phyloP scores from a whole-genome alignment of 2,888 invertebrate genomes.

The Drosophila atripex region DNA sequence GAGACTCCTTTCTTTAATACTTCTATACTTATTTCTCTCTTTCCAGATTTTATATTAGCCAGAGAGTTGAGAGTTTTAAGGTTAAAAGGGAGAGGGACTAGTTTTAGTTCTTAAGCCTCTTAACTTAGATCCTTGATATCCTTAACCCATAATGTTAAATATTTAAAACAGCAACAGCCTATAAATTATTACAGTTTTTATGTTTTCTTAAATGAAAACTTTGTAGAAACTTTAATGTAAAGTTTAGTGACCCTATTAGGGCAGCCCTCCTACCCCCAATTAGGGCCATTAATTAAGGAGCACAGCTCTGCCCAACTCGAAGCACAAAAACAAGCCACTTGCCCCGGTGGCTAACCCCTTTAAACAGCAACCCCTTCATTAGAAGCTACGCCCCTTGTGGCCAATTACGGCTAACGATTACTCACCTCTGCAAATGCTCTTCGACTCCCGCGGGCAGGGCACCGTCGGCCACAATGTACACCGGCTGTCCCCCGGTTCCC shows the following conservation, averaged over 20 bases:
- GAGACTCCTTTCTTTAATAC: not conserved
- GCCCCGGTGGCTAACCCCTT: conserved; percentile 16
- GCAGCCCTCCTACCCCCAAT: conserved; percentile 11
- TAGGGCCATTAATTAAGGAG: conserved; percentile 32
- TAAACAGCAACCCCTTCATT: conserved; percentile 10
- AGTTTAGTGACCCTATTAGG: not conserved
- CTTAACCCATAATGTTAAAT: no score
- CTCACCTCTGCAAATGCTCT: conserved; percentile 83
- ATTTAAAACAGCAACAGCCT: no score
- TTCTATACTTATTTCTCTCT: not conserved
- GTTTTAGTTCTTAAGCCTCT: no score
- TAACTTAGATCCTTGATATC: no score
- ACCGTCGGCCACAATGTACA: conserved; percentile 83
- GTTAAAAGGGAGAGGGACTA: no score
- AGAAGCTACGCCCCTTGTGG: conserved; percentile 25
- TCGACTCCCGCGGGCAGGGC: conserved; percentile 81
- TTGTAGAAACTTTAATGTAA: no score
- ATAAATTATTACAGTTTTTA: no score
- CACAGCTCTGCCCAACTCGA: not conserved
- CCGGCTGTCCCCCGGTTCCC: conserved; percentile 82
- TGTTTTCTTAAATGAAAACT: no score
- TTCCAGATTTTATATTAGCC: no score
- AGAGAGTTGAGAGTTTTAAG: no score
- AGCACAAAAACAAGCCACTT: conserved; percentile 25
- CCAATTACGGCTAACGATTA: conserved; percentile 32